Evolutionary conservation across 1,140 invertebrate species (phyloP).

Genomic region (Megalonaias nervosa): DNA sequence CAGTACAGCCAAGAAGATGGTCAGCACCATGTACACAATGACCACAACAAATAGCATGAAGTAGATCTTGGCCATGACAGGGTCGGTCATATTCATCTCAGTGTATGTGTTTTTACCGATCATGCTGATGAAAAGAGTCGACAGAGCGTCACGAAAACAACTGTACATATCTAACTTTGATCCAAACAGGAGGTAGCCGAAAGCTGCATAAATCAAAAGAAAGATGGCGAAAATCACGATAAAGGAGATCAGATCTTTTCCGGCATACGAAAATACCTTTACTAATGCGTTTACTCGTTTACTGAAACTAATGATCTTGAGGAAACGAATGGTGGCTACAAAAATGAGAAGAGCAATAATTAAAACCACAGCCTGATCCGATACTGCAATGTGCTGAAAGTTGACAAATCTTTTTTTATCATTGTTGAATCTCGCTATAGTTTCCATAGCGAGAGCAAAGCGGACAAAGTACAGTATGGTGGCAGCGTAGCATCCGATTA

Average conservation of each 20-base stretch:
- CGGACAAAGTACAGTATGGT: constrained; percentile 16
- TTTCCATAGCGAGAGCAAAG: not conserved
- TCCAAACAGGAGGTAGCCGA: constrained; percentile 26
- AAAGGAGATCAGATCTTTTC: constrained; percentile 23
- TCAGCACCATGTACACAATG: constrained; percentile 84
- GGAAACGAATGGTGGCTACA: constrained; percentile 32
- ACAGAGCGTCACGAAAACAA: constrained; percentile 13
- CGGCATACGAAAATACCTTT: constrained; percentile 20
- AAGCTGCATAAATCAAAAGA: constrained; percentile 10
- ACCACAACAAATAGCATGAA: constrained; percentile 83
- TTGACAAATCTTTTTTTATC: constrained; percentile 37
- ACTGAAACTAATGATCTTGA: constrained; percentile 34
- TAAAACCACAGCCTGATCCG: constrained; percentile 28
- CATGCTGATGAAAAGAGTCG: constrained; percentile 80
- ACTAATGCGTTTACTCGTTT: constrained; percentile 27
- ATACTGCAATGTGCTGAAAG: constrained; percentile 38
- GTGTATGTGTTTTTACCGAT: constrained; percentile 84
- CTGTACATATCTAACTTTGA: constrained; percentile 10
- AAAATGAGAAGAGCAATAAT: constrained; percentile 29
- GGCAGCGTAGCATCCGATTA: constrained; percentile 1
- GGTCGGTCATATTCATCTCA: constrained; percentile 75
- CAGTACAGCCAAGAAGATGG: constrained; percentile 87
- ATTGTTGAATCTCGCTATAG: constrained; percentile 24
- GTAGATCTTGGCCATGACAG: constrained; percentile 79
- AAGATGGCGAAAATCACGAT: constrained; percentile 16